These are phyloP conservation scores for Scelioninae gen. 1 DNA, from an alignment of 2,888 invertebrate genomes.

Conservation along the genomic window DNA sequence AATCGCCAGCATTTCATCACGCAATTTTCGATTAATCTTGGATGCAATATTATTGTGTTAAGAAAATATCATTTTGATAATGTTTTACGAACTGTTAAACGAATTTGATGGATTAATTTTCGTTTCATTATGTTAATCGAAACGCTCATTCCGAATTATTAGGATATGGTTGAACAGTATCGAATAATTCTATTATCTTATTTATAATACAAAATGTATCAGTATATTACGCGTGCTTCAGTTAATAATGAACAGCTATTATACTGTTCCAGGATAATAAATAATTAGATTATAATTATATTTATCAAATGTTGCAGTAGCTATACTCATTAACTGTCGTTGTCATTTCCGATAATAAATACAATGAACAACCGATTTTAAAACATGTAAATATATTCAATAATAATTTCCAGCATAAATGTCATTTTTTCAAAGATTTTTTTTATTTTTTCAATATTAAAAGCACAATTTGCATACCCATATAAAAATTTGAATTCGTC, in stretches of 20 bases:
- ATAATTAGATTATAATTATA: background rate
- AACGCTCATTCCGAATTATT: background rate
- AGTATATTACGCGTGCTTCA: conserved; percentile 3
- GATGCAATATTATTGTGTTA: background rate
- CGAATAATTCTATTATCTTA: conserved; percentile 7
- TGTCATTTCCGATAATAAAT: too few relatives aligned
- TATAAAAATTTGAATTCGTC: too few relatives aligned
- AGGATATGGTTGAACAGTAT: conserved; percentile 5
- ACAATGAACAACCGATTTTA: too few relatives aligned
- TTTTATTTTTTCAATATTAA: too few relatives aligned
- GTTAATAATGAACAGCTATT: background rate
- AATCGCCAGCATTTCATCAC: too few relatives aligned
- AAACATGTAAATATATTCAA: too few relatives aligned
- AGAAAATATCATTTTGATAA: background rate
- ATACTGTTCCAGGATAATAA: background rate
- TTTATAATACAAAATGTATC: conserved; percentile 19
- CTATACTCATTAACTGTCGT: background rate
- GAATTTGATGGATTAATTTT: conserved; percentile 5
- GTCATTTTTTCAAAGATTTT: too few relatives aligned
- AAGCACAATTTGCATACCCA: too few relatives aligned
- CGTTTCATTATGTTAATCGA: conserved; percentile 14
- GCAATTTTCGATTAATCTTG: too few relatives aligned
- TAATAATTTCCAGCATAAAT: too few relatives aligned
- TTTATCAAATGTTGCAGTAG: background rate
- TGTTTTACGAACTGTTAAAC: background rate